Conservation (phyloP, 2,888 invertebrate species). For the Vannuccia rotundouncinata region DNA sequence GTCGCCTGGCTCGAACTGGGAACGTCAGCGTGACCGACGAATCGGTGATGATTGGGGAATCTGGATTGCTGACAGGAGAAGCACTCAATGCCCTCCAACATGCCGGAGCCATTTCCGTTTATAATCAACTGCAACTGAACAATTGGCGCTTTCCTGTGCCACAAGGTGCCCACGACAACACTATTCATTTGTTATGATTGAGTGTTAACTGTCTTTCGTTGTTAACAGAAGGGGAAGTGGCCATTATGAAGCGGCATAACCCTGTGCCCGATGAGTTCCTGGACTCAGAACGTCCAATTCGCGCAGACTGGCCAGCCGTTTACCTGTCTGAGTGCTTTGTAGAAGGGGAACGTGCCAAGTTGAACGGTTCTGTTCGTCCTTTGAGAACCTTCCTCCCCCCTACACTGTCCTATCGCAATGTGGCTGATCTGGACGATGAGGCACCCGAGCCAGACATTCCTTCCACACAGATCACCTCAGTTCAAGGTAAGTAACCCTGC, state of each 20-base stretch:
- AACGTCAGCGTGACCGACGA: constrained; percentile 38
- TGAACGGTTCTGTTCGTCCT: constrained; percentile 32
- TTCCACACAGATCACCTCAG: constrained; percentile 8
- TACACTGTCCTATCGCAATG: constrained; percentile 33
- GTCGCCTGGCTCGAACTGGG: constrained; percentile 32
- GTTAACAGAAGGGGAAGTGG: constrained; percentile 36
- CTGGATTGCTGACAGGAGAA: constrained; percentile 36
- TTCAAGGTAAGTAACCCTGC: neutral
- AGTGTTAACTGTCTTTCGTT: neutral
- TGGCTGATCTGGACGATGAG: constrained; percentile 36
- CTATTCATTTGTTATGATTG: neutral
- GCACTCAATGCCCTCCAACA: constrained; percentile 38
- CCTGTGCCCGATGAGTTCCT: constrained; percentile 33
- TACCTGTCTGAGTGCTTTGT: constrained; percentile 38
- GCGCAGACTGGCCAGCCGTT: constrained; percentile 36
- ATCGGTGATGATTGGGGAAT: constrained; percentile 37
- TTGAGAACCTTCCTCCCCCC: constrained; percentile 37
- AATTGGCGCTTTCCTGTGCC: constrained; percentile 38
- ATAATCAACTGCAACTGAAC: constrained; percentile 35
- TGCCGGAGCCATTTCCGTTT: constrained; percentile 39
- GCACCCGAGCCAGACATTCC: constrained; percentile 1
- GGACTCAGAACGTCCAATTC: constrained; percentile 34
- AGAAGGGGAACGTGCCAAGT: constrained; percentile 37
- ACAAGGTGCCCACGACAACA: neutral
- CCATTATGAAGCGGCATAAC: neutral